A percentile compares a stretch with the other conserved stretches of the same genome.
Conservation (phyloP, 2,113 vertebrate genomes). For the Oreochromis aureus region DNA sequence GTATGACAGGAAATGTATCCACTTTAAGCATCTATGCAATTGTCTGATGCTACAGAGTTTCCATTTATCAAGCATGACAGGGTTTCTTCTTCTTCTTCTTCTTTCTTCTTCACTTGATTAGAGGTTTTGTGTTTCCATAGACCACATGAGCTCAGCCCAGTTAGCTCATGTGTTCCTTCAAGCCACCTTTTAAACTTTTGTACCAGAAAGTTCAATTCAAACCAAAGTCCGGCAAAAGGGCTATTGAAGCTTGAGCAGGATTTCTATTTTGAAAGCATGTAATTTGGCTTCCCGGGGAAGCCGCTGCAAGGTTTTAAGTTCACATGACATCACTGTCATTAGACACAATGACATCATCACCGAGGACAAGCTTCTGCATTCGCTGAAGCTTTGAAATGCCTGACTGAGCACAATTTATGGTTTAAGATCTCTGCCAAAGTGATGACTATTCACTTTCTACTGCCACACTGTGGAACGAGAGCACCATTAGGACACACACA, state of each 20-base stretch:
- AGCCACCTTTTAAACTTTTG: slow-evolving; percentile 16
- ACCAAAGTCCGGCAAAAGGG: background rate
- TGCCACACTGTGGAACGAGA: background rate
- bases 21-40: background rate
- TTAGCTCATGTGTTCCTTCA: slow-evolving; percentile 1
- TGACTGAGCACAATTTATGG: slow-evolving; percentile 51
- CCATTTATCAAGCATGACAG: background rate
- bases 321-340: slow-evolving; percentile 64
- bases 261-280: slow-evolving; percentile 41
- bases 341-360: slow-evolving; percentile 55
- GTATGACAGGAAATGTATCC: background rate
- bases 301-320: slow-evolving; percentile 16
- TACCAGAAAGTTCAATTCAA: slow-evolving; percentile 6
- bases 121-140: slow-evolving; percentile 24
- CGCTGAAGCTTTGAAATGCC: slow-evolving; percentile 29
- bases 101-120: background rate
- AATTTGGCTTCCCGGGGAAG: slow-evolving; percentile 45
- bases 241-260: background rate
- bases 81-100: background rate
- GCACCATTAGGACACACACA: background rate
- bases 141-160: slow-evolving; percentile 34
- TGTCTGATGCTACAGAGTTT: background rate
- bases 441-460: slow-evolving; percentile 37
- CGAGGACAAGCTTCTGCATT: background rate
- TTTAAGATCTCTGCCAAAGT: slow-evolving; percentile 31